phyloP scores from a whole-genome alignment of 2,797 vertebrate species.

The Myotis myotis region DNA sequence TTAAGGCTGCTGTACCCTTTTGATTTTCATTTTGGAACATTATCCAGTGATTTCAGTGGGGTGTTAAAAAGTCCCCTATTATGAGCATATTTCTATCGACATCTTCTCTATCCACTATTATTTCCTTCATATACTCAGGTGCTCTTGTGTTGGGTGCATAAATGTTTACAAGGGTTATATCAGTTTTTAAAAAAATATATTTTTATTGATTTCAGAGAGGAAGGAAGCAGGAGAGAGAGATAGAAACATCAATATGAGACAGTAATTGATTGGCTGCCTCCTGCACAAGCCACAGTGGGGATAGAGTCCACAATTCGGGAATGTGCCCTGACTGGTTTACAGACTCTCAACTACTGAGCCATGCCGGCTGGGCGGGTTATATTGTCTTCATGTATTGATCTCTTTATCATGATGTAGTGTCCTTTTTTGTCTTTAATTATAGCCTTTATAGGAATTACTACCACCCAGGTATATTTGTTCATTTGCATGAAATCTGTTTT shows the following conservation, averaged over 20 bases:
- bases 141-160: neutral
- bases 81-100: neutral
- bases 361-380: neutral
- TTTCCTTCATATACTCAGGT: neutral
- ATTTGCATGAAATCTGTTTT: neutral
- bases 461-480: neutral
- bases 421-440: neutral
- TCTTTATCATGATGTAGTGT: neutral
- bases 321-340: too few relatives aligned
- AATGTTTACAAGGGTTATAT: neutral
- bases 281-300: too few relatives aligned
- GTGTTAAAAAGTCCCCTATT: neutral
- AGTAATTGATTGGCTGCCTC: too few relatives aligned
- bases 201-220: too few relatives aligned
- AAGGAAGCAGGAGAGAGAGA: too few relatives aligned
- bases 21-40: neutral
- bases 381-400: neutral
- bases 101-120: neutral
- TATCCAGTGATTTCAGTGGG: neutral
- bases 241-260: too few relatives aligned
- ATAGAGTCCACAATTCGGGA: too few relatives aligned
- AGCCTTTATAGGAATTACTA: neutral
- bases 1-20: neutral
- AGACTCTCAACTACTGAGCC: too few relatives aligned
- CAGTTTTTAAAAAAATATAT: too few relatives aligned